Base-by-base conservation (phyloP, 2,888 invertebrate genomes). In the Mactromeris polynyma region DNA sequence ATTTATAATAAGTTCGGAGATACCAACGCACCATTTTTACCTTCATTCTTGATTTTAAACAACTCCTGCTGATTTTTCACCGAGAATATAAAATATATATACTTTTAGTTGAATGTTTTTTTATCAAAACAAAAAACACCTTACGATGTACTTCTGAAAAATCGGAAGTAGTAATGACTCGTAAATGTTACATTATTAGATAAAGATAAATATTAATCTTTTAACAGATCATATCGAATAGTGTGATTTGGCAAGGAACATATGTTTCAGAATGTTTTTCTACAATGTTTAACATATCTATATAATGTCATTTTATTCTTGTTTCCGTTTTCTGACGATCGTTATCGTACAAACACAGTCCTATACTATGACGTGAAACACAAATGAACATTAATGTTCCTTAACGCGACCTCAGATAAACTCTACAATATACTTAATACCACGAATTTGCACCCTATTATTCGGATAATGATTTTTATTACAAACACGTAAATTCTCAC, bases 1-100 rank as follows among this genome's bases (percentile, higher is more conserved):
- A 51, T 58, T 80, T 80, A 64, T 80, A 79, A 80, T 81, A 69
- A 79, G 11, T 6, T 80, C 6, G 42, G 31, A 38, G 80, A 69
- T 85, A 85, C 79, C 73, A 19, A 17, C 33, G 2, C 73, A 19
- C 26, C 19, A 73, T 33, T 36, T 19, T 58, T 36, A 73, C 19
- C 33, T 17, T 36, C 33, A 19, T 69, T 73, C 19, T 73, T 73
- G 6, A 19, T 36, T 33, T 21, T 26, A 17, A 31, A 9, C 21
- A 73, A 19, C 73, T 11, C 36, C 11, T 19, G 73, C 36, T 33
- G 73, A 11, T 11, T 33, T 21, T 73, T 17, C 73, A 33, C 6
- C 14, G 73, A 36, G 33, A 33, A 73, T 36, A 19, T 31, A 19
- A 36, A 73, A 4, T 73, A 33, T 36, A 36, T 31, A 36, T 33